A percentile compares a stretch with the other conserved stretches of the same genome.
phyloP scores from a whole-genome alignment of 2,888 invertebrate genomes.

The Spicauda simplicius region DNA sequence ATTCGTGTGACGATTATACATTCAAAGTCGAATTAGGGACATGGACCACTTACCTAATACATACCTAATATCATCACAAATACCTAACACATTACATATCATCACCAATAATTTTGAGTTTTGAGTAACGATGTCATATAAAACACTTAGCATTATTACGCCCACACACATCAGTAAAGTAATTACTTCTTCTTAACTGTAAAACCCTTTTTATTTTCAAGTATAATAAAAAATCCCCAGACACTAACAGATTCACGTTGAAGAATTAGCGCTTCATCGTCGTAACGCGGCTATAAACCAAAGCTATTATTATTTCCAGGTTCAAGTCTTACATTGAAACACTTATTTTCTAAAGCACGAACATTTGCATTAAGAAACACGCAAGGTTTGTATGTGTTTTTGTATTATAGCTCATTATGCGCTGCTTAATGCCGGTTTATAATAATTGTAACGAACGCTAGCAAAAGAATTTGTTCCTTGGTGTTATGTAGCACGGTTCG shows the following conservation, averaged over 20 bases:
- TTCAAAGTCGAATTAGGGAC: no score
- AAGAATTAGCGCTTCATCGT: background rate
- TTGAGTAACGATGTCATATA: no score
- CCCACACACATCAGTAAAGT: no score
- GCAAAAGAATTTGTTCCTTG: no score
- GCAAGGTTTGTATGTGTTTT: constrained; percentile 7
- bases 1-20: no score
- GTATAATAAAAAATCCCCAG: background rate
- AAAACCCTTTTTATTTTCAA: no score
- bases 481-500: no score
- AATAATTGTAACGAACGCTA: background rate
- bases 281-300: constrained; percentile 6
- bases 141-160: no score
- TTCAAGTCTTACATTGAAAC: background rate
- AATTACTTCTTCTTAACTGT: background rate
- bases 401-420: constrained; percentile 7
- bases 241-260: background rate
- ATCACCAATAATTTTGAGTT: no score
- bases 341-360: constrained; percentile 8
- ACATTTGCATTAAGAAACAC: constrained; percentile 4
- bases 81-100: no score
- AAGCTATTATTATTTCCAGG: background rate
- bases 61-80: no score
- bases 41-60: no score
- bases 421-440: background rate